Base-by-base conservation (phyloP, 2,113 vertebrate species). In the Turdus rufiventris region DNA sequence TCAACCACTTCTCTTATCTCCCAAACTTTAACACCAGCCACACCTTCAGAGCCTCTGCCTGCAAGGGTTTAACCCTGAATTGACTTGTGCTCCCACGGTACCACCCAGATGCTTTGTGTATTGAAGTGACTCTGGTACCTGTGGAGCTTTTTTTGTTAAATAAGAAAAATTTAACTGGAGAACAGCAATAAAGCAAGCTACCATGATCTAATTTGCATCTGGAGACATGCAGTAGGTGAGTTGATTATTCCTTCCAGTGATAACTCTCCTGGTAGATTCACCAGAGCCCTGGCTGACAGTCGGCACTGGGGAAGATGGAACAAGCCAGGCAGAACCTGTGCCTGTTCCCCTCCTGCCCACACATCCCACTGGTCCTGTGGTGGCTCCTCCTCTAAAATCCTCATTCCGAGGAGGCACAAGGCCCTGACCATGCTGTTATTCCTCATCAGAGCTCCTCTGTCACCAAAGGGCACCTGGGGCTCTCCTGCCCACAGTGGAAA, bases 301-400 rank as follows among this genome's bases (percentile, higher is more conserved):
- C 0, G 42, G 50, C 3, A 2, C 28, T 17, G 73, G 15, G 16
- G 43, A 18, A 25, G 24, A 54, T 1, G 5, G 47, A 25, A 67
- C 1, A 4, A 72, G 40, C 16, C 48, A 16, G 0, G 0, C 19
- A 45, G 18, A 16, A 29, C 21, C 54, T 26, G 25, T 14, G 38
- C 47, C 29, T 4, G 2, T 47, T 62, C 18, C 36, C 13, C 58
- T 85, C 82, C 67, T 65, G 58, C 72, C 28, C 61, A 33, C 4
- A 1, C 4, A 3, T 23, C 28, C 66, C 60, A 51, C 23, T 34
- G 5, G 11, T 17, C 71, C 43, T 50, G 48, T 4, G 2, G 16
- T 14, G 24, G n/a, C 23, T 78, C 53, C 24, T 68, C 34, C 34
- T 65, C 53, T 58, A 36, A 23, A 23, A 31, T 36, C 23, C 36